phyloP scores from a whole-genome alignment of 2,888 invertebrate species.

The Melinaea marsaeus region DNA sequence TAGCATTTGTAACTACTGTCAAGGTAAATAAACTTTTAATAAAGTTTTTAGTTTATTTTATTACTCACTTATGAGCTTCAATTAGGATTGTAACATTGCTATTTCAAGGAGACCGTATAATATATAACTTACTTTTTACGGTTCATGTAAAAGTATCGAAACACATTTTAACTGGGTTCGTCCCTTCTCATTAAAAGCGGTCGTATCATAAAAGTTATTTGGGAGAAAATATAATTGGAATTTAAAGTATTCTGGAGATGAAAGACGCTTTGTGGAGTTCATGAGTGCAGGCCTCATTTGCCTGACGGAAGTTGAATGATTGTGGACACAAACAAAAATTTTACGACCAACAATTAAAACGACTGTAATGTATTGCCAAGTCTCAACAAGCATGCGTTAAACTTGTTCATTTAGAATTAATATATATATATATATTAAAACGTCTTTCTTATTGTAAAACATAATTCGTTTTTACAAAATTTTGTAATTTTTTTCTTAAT shows the following conservation, averaged over 20 bases:
- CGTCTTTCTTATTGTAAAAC: not conserved
- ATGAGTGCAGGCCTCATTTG: slow-evolving; percentile 45
- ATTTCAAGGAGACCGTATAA: not conserved
- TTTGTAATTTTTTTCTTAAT: not conserved
- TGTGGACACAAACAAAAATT: slow-evolving; percentile 36
- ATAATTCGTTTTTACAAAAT: not conserved
- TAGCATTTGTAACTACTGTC: no score
- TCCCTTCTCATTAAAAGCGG: not conserved
- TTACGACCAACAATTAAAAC: slow-evolving; percentile 3
- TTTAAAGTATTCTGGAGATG: slow-evolving; percentile 37
- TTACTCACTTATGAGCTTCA: not conserved
- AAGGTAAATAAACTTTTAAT: no score
- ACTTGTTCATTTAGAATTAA: not conserved
- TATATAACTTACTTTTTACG: slow-evolving; percentile 10
- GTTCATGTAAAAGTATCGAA: slow-evolving; percentile 9
- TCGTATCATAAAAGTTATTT: slow-evolving; percentile 12
- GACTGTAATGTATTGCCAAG: slow-evolving; percentile 2
- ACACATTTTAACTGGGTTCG: slow-evolving; percentile 2
- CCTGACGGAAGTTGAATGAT: slow-evolving; percentile 44
- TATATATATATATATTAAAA: not conserved
- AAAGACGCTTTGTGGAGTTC: slow-evolving; percentile 41
- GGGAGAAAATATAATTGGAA: slow-evolving; percentile 38
- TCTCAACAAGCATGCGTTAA: not conserved
- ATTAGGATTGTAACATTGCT: not conserved
- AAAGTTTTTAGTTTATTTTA: no score